Evolutionary conservation across 2,797 vertebrate species (phyloP).

Genomic region (Hylomyscus alleni): DNA sequence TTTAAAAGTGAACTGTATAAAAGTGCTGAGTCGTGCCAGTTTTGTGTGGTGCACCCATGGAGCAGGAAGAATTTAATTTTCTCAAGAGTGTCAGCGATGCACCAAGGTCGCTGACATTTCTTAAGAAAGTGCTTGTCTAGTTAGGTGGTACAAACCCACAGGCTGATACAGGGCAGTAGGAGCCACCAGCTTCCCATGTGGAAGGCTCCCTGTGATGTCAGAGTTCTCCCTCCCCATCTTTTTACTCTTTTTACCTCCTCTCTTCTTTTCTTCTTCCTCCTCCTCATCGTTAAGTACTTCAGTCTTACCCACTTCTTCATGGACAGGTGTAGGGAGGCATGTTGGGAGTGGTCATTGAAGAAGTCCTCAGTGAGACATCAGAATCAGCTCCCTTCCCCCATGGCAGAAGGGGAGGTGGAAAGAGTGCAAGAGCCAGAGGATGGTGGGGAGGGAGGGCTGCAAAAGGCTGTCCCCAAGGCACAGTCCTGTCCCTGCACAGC

Average conservation of each 20-base stretch:
- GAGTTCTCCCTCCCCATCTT: too few relatives aligned
- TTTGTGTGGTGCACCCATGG: background rate
- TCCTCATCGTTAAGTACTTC: too few relatives aligned
- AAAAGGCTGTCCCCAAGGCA: background rate
- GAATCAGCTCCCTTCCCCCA: background rate
- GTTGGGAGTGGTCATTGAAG: background rate
- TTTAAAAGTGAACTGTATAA: conserved; percentile 45
- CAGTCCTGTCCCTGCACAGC: conserved; percentile 53
- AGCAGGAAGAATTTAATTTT: conserved; percentile 71
- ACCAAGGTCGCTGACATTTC: background rate
- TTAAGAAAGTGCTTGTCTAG: background rate
- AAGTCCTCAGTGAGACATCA: background rate
- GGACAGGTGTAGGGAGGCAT: background rate
- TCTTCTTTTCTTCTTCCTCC: background rate
- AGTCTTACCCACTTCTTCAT: background rate
- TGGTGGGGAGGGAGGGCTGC: background rate
- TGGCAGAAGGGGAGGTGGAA: background rate
- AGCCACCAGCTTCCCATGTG: background rate
- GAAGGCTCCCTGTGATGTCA: background rate
- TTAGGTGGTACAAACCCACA: background rate
- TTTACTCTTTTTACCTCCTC: background rate
- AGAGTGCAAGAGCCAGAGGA: background rate
- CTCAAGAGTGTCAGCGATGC: conserved; percentile 29
- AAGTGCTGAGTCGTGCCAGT: conserved; percentile 49
- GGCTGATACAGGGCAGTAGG: background rate